Conservation (phyloP, 1,140 invertebrate species). For the Scaptodrosophila lebanonensis region DNA sequence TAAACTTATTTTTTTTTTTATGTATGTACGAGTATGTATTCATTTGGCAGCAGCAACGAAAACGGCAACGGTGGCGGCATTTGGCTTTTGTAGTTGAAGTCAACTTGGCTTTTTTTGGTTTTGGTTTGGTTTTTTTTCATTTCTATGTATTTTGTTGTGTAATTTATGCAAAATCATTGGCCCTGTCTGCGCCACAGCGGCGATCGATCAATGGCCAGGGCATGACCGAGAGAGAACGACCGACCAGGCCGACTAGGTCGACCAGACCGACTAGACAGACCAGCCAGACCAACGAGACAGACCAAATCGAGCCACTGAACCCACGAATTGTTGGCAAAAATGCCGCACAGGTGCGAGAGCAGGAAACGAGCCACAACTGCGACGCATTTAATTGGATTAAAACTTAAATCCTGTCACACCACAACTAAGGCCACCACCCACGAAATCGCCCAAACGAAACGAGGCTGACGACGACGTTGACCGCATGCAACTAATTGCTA, state of each 20-base stretch:
- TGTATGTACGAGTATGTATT: slow-evolving; percentile 24
- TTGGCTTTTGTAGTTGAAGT: slow-evolving; percentile 55
- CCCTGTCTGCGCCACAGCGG: neutral
- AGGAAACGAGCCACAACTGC: slow-evolving; percentile 50
- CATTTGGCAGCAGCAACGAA: slow-evolving; percentile 2
- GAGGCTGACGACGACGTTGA: neutral
- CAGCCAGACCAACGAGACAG: slow-evolving; percentile 18
- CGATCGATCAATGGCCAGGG: slow-evolving; percentile 60
- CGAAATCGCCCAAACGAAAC: slow-evolving; percentile 9
- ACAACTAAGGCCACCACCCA: slow-evolving; percentile 42
- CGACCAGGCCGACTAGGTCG: slow-evolving; percentile 20
- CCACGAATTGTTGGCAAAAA: slow-evolving; percentile 15
- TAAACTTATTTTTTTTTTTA: slow-evolving; percentile 30
- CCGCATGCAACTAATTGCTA: slow-evolving; percentile 62
- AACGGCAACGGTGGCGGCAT: slow-evolving; percentile 22
- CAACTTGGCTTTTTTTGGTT: slow-evolving; percentile 26
- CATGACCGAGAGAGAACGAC: slow-evolving; percentile 10
- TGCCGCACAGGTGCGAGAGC: slow-evolving; percentile 64
- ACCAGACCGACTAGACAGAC: slow-evolving; percentile 7
- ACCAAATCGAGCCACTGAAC: slow-evolving; percentile 32
- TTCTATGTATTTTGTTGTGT: slow-evolving; percentile 18
- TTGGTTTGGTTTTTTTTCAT: slow-evolving; percentile 18
- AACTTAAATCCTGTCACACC: slow-evolving; percentile 65
- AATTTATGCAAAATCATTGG: slow-evolving; percentile 75
- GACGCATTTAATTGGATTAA: slow-evolving; percentile 70